phyloP scores from a whole-genome alignment of 35 echinoderm and acorn worm species.

The Amphiura filiformis region DNA sequence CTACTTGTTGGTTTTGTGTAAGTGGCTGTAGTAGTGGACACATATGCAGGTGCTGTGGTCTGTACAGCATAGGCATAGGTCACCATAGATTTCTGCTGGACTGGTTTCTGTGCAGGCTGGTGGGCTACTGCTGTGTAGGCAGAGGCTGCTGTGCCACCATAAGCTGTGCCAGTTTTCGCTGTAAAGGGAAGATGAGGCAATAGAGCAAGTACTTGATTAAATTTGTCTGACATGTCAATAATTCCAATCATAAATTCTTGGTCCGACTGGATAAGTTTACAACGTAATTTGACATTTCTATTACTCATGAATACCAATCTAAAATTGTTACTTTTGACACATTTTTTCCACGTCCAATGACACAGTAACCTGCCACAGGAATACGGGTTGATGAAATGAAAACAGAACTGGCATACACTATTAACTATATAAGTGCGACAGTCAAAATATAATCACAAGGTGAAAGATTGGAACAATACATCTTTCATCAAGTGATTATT shows the following conservation, averaged over 20 bases:
- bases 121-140: conserved; percentile 39
- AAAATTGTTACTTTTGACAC: no score
- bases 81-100: conserved; percentile 61
- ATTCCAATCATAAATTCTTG: background rate
- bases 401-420: no score
- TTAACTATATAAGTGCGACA: no score
- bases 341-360: no score
- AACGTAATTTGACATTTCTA: no score
- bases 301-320: background rate
- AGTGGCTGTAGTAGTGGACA: conserved; percentile 33
- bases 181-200: background rate
- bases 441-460: no score
- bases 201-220: conserved; percentile 19
- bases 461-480: no score
- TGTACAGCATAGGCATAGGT: conserved; percentile 67
- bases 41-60: conserved; percentile 50
- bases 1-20: conserved; percentile 22
- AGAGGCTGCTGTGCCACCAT: conserved; percentile 32
- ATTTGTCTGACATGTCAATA: background rate
- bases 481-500: no score
- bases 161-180: conserved; percentile 47
- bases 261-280: no score
- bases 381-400: no score
- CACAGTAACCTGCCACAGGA: no score
- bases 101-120: conserved; percentile 45